These are phyloP conservation scores for Chaetodon trifasciatus DNA, from an alignment of 2,797 vertebrate genomes.

Conservation along the genomic window DNA sequence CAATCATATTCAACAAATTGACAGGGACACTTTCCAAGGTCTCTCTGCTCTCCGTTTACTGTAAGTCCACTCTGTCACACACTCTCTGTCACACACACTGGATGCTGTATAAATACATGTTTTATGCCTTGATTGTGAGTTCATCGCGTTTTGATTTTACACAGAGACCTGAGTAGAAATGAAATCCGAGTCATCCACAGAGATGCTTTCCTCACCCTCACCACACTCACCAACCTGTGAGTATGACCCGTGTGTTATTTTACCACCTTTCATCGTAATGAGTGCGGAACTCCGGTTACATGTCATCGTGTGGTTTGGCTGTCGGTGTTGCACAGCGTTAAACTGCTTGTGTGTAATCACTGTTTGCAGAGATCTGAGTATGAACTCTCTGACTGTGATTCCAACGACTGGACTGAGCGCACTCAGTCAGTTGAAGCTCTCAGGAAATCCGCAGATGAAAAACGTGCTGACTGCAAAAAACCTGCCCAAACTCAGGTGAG, in stretches of 20 bases:
- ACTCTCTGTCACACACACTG: neutral
- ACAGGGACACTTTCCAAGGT: constrained; percentile 90
- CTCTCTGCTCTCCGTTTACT: constrained; percentile 91
- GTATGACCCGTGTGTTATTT: constrained; percentile 70
- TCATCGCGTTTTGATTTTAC: constrained; percentile 52
- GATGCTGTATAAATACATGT: constrained; percentile 2
- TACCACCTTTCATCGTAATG: too few species aligned
- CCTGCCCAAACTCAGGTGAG: constrained; percentile 93
- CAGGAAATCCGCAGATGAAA: constrained; percentile 92
- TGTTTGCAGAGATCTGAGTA: constrained; percentile 92
- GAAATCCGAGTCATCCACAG: constrained; percentile 90
- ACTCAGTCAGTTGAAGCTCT: constrained; percentile 94
- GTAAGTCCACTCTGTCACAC: constrained; percentile 86
- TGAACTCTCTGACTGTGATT: constrained; percentile 90
- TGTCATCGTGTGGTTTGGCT: neutral
- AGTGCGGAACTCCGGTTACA: neutral
- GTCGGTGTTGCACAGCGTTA: neutral
- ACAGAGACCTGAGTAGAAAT: constrained; percentile 97
- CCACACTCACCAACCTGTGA: constrained; percentile 95
- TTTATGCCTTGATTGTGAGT: constrained; percentile 27
- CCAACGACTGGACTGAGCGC: constrained; percentile 89
- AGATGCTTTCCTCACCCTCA: constrained; percentile 91
- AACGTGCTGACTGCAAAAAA: constrained; percentile 90
- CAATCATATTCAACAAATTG: constrained; percentile 92
- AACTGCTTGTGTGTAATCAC: constrained; percentile 19